Evolutionary conservation across 2,797 vertebrate genomes (phyloP), one percentile per base, ranked within the genome.

Genomic region (Bovichtus diacanthus): DNA sequence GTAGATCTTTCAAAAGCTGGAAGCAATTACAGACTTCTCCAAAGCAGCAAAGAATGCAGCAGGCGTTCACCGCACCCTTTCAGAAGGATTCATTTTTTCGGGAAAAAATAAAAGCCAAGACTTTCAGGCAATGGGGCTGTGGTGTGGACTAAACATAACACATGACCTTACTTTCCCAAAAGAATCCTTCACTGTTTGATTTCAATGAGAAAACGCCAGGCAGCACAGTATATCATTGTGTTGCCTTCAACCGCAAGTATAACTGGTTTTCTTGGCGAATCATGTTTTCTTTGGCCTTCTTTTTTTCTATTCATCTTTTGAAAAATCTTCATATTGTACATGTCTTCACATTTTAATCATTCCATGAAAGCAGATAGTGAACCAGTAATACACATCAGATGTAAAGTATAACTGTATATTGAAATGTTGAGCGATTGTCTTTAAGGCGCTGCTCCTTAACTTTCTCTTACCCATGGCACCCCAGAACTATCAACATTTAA

Each of bases 1-100:
- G 78, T 62, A 55, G 74, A 87, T 93, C 77, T 51, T 59, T 82
- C 71, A 80, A 82, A 91, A 85, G 87, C 92, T 94, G 93, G 93
- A 93, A 93, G 87, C 93, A 94, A 94, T 94, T 95, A 94, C 83
- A 90, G 87, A 87, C 82, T 83, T 84, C 77, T 90, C 83, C 44
- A 66, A n/a, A 89, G 88, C 73, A 87, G 85, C 74, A 82, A 90
- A 89, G 88, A 93, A 92, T 93, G 93, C 70, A 83, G 89, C 82
- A 86, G 85, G 84, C 90, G 74, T 83, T 90, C 83, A 88, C 92
- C 82, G 79, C 87, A 81, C 82, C 74, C 88, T 87, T 89, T 90
- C 82, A 79, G 71, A 91, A 70, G 76, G 85, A 92, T 74, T 59
- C 58, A 63, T 80, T 85, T 87, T 78, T 86, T 82, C 16, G 67